Percentiles rank a stretch among this genome's conserved stretches.
phyloP scores from a whole-genome alignment of 2,888 invertebrate genomes.

The Clusia tigrina region DNA sequence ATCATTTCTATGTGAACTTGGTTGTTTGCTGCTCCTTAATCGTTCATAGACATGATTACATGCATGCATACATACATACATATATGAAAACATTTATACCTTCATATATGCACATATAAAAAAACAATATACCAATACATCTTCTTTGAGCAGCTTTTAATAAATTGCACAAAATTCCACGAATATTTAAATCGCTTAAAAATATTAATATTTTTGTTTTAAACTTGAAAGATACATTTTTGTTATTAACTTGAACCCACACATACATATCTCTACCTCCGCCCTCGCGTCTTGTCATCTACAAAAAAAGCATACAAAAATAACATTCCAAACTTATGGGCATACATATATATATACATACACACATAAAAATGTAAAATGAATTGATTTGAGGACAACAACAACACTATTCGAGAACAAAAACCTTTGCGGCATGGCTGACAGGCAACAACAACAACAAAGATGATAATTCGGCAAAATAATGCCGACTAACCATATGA shows the following conservation, averaged over 20 bases:
- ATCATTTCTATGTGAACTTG: no score
- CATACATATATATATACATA: neutral
- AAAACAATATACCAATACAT: neutral
- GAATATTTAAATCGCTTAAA: no score
- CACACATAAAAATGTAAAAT: slow-evolving; percentile 14
- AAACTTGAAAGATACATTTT: no score
- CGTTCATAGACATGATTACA: no score
- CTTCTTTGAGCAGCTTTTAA: neutral
- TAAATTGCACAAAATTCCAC: neutral
- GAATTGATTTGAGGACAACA: slow-evolving; percentile 27
- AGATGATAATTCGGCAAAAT: slow-evolving; percentile 33
- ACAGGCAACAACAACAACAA: slow-evolving; percentile 23
- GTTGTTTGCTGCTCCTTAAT: no score
- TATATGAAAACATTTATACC: no score
- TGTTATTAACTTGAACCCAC: no score
- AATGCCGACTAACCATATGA: slow-evolving; percentile 27
- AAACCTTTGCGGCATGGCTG: slow-evolving; percentile 25
- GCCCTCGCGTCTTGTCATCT: neutral
- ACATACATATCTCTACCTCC: slow-evolving; percentile 6
- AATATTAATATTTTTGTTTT: no score
- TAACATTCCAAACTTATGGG: neutral
- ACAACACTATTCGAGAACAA: slow-evolving; percentile 31
- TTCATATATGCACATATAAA: neutral
- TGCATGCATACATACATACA: neutral
- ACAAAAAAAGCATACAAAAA: slow-evolving; percentile 3